Percentiles rank a stretch among this genome's conserved stretches.
These are phyloP conservation scores for Pollachius pollachius DNA, from an alignment of 2,113 vertebrate genomes.

Conservation along the genomic window DNA sequence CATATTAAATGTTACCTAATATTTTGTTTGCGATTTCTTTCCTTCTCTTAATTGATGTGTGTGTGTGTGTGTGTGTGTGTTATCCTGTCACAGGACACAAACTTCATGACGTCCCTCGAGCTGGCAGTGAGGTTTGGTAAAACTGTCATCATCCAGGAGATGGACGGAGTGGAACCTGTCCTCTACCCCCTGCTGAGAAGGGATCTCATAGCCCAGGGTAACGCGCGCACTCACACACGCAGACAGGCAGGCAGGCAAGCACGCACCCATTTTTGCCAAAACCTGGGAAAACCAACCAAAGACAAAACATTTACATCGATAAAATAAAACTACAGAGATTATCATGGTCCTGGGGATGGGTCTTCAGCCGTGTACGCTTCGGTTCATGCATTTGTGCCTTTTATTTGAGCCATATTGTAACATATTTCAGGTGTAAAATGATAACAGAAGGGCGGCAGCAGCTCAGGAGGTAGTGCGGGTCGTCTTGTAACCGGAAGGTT, in stretches of 20 bases:
- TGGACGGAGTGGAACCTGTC: conserved; percentile 93
- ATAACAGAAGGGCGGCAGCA: too few relatives aligned
- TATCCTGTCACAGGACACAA: conserved; percentile 77
- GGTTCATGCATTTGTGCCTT: too few relatives aligned
- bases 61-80: conserved; percentile 7
- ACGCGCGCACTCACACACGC: conserved; percentile 5
- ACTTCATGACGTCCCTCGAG: conserved; percentile 90
- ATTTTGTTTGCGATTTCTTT: too few relatives aligned
- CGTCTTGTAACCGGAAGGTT: too few relatives aligned
- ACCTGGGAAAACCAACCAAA: too few relatives aligned
- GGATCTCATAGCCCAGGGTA: conserved; percentile 93
- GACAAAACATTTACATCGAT: not conserved
- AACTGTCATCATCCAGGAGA: conserved; percentile 94
- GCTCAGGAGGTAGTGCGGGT: too few relatives aligned
- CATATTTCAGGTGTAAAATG: too few relatives aligned
- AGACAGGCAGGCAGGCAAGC: not conserved
- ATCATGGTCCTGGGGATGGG: not conserved
- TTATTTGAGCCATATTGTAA: too few relatives aligned
- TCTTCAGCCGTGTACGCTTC: not conserved
- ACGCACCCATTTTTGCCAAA: not conserved
- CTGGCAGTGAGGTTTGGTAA: conserved; percentile 96
- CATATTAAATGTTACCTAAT: too few relatives aligned
- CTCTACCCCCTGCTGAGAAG: conserved; percentile 90
- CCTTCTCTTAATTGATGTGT: not conserved
- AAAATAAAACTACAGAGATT: not conserved